A percentile compares a stretch with the other conserved stretches of the same genome.
phyloP scores from a whole-genome alignment of 2,888 invertebrate genomes.

The Acholoe squamosa region DNA sequence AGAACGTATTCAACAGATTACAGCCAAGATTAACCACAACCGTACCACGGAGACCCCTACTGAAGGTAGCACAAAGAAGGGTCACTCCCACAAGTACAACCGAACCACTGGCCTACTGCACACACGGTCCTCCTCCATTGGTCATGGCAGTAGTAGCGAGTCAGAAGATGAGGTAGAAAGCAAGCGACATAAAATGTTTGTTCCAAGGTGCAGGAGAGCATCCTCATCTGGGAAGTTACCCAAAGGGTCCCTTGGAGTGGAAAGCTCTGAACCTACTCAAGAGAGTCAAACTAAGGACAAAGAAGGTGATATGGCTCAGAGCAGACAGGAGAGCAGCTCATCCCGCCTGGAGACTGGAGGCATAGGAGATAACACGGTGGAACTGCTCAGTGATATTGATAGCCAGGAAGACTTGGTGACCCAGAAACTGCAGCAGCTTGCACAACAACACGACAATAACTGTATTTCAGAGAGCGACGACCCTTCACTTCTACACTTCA shows the following conservation, averaged over 20 bases:
- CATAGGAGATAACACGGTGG: not conserved
- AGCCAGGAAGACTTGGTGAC: slow-evolving; percentile 52
- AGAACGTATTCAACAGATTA: slow-evolving; percentile 59
- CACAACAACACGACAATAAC: slow-evolving; percentile 24
- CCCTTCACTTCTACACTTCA: not conserved
- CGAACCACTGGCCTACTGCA: not conserved
- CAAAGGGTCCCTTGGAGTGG: not conserved
- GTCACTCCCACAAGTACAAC: slow-evolving; percentile 35
- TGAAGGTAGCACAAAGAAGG: not conserved
- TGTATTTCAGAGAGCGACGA: slow-evolving; percentile 44
- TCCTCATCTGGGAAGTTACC: slow-evolving; percentile 49
- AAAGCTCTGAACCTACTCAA: not conserved
- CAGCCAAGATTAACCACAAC: slow-evolving; percentile 44
- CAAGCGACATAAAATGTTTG: slow-evolving; percentile 59
- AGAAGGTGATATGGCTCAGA: not conserved
- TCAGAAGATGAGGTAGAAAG: slow-evolving; percentile 59
- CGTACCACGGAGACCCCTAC: not conserved
- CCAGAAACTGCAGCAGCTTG: slow-evolving; percentile 55
- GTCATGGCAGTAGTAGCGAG: slow-evolving; percentile 57
- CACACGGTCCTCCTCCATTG: slow-evolving; percentile 55
- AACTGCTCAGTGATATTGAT: slow-evolving; percentile 49
- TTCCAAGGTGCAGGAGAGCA: slow-evolving; percentile 48
- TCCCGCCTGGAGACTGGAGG: not conserved
- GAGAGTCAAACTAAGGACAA: not conserved
- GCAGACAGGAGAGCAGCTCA: not conserved